Evolutionary conservation across 2,888 invertebrate genomes (phyloP), one percentile per base, ranked within the genome.

Genomic region (Bursaphelenchus okinawaensis): DNA sequence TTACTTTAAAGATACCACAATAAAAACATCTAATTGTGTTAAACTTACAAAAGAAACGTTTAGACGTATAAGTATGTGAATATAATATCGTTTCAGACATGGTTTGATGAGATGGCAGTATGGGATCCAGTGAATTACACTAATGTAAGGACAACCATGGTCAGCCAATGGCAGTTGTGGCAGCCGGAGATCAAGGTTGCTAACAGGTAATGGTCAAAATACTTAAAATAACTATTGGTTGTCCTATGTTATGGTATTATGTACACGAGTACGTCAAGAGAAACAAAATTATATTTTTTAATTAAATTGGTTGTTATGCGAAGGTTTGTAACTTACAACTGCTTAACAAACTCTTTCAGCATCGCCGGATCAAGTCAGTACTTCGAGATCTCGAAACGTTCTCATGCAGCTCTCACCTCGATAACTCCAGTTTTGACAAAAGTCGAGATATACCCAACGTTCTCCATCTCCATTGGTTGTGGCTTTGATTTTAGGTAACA

Each of bases 111-210:
- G 62, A 58, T 69, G 27, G 74, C 79, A 6, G 72, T 70, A 6
- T 81, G 81, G 81, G 75, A 81, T 52, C 73, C 77, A 19, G 66
- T 72, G 8, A 68, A 71, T 4, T 81, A 69, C 70, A 77, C 76
- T 65, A 76, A 77, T 7, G 71, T 80, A n/a, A 66, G 74, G 16
- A 68, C 64, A 23, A 75, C 75, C 4, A 65, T 71, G 31, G 71
- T 69, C 51, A 76, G 74, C 26, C 75, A 75, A 63, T 81, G 78
- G 79, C 75, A 80, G 61, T 67, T 80, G 7, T 81, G 81, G 80
- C 70, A 74, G 54, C 81, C 80, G 28, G 75, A 75, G 23, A 55
- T 81, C 7, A 62, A 70, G 24, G 73, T 78, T 3, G 73, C 77
- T 3, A 81, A 81, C 65, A 76, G 74, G 78, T 79, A 28, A 22